Evolutionary conservation across 2,113 vertebrate genomes (phyloP).

Genomic region (Hydrochoerus hydrochaeris): DNA sequence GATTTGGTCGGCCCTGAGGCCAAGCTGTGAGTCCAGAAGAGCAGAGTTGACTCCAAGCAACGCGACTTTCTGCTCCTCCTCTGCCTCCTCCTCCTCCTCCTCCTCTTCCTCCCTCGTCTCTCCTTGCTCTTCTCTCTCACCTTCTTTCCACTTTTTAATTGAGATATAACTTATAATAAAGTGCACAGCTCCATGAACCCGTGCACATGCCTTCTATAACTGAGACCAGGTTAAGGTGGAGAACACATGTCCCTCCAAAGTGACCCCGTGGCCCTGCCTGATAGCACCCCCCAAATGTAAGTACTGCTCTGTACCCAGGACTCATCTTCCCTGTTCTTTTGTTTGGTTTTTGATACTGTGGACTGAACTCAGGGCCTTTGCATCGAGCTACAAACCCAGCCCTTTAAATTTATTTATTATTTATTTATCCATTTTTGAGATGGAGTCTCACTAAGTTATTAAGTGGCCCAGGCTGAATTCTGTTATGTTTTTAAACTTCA

Average conservation of each 20-base stretch:
- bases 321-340: background rate
- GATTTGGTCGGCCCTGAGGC: accelerated
- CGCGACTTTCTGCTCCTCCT: accelerated
- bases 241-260: background rate
- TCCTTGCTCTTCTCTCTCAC: background rate
- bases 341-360: background rate
- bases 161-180: background rate
- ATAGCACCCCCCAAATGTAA: background rate
- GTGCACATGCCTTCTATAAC: accelerated
- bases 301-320: background rate
- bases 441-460: background rate
- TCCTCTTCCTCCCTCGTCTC: background rate
- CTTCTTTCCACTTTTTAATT: background rate
- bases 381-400: background rate
- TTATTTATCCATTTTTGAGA: background rate
- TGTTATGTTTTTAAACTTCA: background rate
- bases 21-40: background rate
- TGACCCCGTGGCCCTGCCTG: background rate
- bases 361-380: background rate
- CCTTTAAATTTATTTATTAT: background rate
- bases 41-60: background rate
- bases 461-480: background rate
- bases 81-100: too few relatives aligned
- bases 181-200: background rate
- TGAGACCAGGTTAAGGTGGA: background rate